Evolutionary conservation across 2,113 vertebrate species (phyloP).

Genomic region (Syngnathoides biaculeatus): DNA sequence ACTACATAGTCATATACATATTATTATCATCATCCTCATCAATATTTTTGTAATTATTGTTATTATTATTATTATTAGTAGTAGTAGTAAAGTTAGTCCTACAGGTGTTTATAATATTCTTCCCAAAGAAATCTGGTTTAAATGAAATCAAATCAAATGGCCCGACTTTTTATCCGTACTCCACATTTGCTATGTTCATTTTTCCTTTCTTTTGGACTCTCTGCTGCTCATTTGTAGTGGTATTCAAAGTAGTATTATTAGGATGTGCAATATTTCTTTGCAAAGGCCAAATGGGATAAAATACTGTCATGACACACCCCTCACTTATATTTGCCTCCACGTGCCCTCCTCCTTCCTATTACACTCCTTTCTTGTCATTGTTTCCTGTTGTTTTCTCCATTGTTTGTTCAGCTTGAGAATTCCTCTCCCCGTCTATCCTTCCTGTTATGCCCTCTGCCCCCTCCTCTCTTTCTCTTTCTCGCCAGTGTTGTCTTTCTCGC

Average conservation of each 20-base stretch:
- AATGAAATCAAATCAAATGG: too few species aligned
- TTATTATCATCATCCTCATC: too few species aligned
- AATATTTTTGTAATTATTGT: too few species aligned
- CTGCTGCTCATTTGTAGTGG: not conserved
- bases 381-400: conserved; percentile 1
- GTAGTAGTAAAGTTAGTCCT: not conserved
- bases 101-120: too few species aligned
- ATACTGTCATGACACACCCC: not conserved
- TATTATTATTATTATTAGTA: not conserved
- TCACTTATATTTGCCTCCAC: not conserved
- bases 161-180: not conserved
- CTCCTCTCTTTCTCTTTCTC: conserved; percentile 12
- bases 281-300: not conserved
- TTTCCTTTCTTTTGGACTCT: not conserved
- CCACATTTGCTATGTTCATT: not conserved
- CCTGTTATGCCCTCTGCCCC: conserved; percentile 25
- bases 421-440: conserved; percentile 35
- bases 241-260: not conserved
- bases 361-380: not conserved
- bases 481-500: conserved; percentile 89
- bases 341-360: not conserved
- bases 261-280: not conserved
- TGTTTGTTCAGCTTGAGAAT: not conserved
- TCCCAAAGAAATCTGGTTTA: too few species aligned
- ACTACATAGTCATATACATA: not conserved